phyloP scores from a whole-genome alignment of 2,888 invertebrate genomes.

The Dorcus hopei region DNA sequence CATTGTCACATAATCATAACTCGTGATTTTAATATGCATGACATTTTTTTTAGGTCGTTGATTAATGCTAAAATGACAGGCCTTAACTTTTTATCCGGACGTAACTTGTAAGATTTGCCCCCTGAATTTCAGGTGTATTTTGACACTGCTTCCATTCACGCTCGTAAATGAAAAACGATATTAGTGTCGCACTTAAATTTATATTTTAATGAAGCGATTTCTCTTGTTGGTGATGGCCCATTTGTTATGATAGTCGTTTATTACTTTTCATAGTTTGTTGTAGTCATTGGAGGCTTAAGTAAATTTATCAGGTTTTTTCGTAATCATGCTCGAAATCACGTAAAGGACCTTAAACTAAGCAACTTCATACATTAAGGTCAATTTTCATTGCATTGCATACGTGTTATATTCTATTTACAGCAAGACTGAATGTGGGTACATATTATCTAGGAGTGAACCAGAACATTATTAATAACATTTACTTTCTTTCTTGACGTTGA shows the following conservation, averaged over 20 bases:
- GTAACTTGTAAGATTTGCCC: slow-evolving; percentile 29
- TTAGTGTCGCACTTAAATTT: slow-evolving; percentile 19
- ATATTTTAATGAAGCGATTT: slow-evolving; percentile 12
- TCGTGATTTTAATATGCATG: slow-evolving; percentile 47
- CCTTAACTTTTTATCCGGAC: slow-evolving; percentile 24
- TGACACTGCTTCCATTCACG: slow-evolving; percentile 23
- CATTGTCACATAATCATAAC: slow-evolving; percentile 49
- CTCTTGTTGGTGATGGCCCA: neutral
- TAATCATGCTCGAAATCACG: too few species aligned
- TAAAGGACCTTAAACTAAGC: too few species aligned
- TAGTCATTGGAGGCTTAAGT: too few species aligned
- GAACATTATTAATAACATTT: too few species aligned
- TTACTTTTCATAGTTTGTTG: too few species aligned
- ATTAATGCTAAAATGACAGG: slow-evolving; percentile 43
- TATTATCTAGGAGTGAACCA: too few species aligned
- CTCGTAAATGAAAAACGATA: slow-evolving; percentile 19
- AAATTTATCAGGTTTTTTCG: too few species aligned
- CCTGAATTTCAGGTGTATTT: slow-evolving; percentile 31
- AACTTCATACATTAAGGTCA: too few species aligned
- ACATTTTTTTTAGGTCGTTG: slow-evolving; percentile 36
- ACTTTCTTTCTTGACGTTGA: too few species aligned
- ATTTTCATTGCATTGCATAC: too few species aligned
- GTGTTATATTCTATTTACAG: too few species aligned
- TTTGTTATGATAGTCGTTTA: neutral
- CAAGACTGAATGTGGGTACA: too few species aligned